phyloP scores from a whole-genome alignment of 30 jellyfish, hydroid and myxozoan species.

The Aurelia coerulea region DNA sequence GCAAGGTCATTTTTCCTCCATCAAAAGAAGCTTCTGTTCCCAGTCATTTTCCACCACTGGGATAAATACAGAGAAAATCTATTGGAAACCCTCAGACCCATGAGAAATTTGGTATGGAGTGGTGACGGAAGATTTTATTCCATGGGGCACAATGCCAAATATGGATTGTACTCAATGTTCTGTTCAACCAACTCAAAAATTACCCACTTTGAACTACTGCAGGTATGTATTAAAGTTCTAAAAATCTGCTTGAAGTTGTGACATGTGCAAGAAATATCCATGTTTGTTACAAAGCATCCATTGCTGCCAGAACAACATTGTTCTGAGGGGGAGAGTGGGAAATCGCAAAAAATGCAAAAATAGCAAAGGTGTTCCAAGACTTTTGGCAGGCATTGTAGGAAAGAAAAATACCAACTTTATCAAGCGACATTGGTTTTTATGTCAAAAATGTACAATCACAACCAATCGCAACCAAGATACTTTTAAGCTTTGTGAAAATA shows the following conservation, averaged over 20 bases:
- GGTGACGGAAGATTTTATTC: conserved; percentile 58
- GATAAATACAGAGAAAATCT: background rate
- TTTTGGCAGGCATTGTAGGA: too few relatives aligned
- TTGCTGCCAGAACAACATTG: too few relatives aligned
- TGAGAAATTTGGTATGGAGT: conserved; percentile 32
- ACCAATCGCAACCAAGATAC: too few relatives aligned
- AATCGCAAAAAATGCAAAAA: too few relatives aligned
- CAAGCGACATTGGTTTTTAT: too few relatives aligned
- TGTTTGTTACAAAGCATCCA: background rate
- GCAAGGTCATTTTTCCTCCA: conserved; percentile 30
- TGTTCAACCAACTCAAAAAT: conserved; percentile 4
- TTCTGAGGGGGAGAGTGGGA: too few relatives aligned
- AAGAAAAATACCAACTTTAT: too few relatives aligned
- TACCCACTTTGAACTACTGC: conserved; percentile 26
- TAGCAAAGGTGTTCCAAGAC: too few relatives aligned
- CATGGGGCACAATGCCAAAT: conserved; percentile 46
- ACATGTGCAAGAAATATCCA: background rate
- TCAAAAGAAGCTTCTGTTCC: conserved; percentile 41
- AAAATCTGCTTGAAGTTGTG: background rate
- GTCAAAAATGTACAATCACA: too few relatives aligned
- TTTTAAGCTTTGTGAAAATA: too few relatives aligned
- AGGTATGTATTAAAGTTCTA: background rate
- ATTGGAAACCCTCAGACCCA: background rate
- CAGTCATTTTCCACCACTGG: conserved; percentile 31
- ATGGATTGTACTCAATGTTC: conserved; percentile 13